phyloP scores from a whole-genome alignment of 2,797 vertebrate genomes.

The Zalophus californianus region DNA sequence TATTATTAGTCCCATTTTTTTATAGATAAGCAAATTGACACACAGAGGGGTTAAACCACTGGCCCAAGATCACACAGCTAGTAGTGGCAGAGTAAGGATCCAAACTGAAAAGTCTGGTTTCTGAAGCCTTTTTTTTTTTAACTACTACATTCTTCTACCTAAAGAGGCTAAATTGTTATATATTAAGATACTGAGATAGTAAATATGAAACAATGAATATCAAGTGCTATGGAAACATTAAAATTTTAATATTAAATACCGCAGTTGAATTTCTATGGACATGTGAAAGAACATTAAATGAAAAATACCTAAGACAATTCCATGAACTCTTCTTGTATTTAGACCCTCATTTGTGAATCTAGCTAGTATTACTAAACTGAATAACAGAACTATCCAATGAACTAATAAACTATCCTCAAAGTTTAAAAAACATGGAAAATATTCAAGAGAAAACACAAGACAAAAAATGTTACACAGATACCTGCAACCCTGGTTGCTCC shows the following conservation, averaged over 20 bases:
- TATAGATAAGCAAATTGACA: not conserved
- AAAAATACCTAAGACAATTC: not conserved
- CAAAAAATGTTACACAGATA: constrained; percentile 81
- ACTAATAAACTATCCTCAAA: not conserved
- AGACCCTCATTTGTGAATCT: not conserved
- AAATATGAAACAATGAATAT: not conserved
- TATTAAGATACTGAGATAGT: not conserved
- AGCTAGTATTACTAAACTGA: not conserved
- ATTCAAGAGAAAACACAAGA: constrained; percentile 20
- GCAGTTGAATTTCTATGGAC: constrained; percentile 24
- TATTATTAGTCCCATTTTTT: not conserved
- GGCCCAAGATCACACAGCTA: not conserved
- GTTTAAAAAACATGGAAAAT: not conserved
- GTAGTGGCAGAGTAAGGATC: not conserved
- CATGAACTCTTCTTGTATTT: not conserved
- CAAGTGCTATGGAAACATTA: not conserved
- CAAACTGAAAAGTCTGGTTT: not conserved
- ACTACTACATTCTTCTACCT: not conserved
- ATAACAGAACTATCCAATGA: not conserved
- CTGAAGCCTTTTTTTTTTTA: not conserved
- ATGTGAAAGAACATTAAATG: constrained; percentile 41
- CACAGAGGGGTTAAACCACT: not conserved
- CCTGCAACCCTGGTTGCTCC: constrained; percentile 99
- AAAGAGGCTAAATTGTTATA: not conserved
- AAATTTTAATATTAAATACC: not conserved